These are phyloP conservation scores for Pollachius pollachius DNA, from an alignment of 2,113 vertebrate genomes.

Conservation along the genomic window DNA sequence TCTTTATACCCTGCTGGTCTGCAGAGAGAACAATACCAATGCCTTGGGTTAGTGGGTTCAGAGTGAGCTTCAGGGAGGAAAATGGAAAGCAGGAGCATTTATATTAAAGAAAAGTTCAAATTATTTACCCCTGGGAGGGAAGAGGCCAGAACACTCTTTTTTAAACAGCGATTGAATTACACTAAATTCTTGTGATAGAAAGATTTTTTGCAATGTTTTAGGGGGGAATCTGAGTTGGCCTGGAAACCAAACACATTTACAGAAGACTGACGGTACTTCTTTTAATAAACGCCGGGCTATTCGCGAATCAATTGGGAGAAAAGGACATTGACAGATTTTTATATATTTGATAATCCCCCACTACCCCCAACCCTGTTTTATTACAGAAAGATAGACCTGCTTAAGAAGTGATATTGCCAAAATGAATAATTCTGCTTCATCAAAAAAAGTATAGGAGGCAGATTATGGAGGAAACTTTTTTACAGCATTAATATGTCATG, in stretches of 20 bases:
- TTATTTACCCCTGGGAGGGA: background rate
- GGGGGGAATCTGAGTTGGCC: background rate
- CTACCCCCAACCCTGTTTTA: background rate
- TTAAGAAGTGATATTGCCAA: background rate
- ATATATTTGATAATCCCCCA: background rate
- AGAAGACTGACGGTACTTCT: conserved; percentile 3
- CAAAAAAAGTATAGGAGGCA: background rate
- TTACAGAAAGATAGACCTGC: background rate
- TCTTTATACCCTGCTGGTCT: conserved; percentile 14
- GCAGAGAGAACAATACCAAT: conserved; percentile 15
- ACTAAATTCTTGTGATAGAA: no score
- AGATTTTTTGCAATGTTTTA: background rate
- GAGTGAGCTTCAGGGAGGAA: conserved; percentile 13
- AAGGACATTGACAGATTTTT: conserved; percentile 1
- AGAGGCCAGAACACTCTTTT: background rate
- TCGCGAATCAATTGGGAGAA: conserved; percentile 8
- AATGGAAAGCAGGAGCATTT: conserved; percentile 2
- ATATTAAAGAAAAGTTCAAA: background rate
- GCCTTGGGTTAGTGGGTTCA: conserved; percentile 17
- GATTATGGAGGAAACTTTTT: background rate
- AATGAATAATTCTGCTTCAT: background rate
- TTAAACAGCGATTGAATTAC: background rate
- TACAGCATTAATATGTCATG: background rate
- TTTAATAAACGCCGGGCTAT: background rate
- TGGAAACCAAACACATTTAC: background rate